These are phyloP conservation scores for Andricus grossulariae DNA, from an alignment of 1,140 invertebrate genomes.

Conservation along the genomic window DNA sequence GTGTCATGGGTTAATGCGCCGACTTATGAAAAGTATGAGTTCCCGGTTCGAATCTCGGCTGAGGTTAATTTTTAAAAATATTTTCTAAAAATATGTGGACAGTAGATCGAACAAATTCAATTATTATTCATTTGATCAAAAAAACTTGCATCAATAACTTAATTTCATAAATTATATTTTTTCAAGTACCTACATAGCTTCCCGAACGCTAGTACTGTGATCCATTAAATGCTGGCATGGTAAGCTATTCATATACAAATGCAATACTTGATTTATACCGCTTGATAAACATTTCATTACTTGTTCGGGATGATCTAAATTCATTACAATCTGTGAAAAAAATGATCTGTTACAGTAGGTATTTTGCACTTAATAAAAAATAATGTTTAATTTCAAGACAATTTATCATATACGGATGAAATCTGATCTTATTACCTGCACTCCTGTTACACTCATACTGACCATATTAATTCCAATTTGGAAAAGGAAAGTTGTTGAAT, in stretches of 20 bases:
- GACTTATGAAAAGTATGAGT: no score
- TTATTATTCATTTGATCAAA: no score
- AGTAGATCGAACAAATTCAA: no score
- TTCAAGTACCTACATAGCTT: not conserved
- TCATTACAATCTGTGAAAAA: slow-evolving; percentile 1
- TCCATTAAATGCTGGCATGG: slow-evolving; percentile 2
- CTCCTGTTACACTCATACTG: slow-evolving; percentile 1
- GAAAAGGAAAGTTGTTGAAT: not conserved
- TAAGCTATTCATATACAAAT: slow-evolving; percentile 5
- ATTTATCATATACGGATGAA: not conserved
- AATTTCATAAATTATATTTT: no score
- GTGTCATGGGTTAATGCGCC: no score
- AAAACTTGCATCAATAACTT: no score
- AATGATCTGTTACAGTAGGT: no score
- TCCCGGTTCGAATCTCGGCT: no score
- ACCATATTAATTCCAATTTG: not conserved
- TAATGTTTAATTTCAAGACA: no score
- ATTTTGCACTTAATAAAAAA: no score
- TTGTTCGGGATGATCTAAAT: slow-evolving; percentile 2
- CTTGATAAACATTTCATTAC: not conserved
- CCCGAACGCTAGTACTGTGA: not conserved
- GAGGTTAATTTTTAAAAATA: no score
- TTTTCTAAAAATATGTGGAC: no score
- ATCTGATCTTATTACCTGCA: not conserved
- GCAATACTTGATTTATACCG: not conserved